A percentile compares a stretch with the other conserved stretches of the same genome.
These are phyloP conservation scores for Lutraria lutraria DNA, from an alignment of 2,888 invertebrate species.

Conservation along the genomic window DNA sequence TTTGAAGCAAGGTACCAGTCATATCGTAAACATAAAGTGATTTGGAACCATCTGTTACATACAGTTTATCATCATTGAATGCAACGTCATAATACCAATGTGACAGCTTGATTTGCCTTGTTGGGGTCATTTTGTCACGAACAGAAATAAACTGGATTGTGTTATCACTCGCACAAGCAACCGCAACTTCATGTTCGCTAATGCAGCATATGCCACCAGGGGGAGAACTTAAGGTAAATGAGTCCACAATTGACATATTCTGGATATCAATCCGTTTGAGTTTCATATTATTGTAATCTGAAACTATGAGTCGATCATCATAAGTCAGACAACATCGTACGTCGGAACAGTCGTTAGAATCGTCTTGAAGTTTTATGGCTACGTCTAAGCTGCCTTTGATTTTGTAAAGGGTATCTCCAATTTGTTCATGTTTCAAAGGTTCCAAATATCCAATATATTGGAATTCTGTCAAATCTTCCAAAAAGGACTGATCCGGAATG, in stretches of 20 bases:
- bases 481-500: background rate
- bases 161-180: background rate
- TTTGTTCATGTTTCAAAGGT: no score
- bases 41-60: background rate
- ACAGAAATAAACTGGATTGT: background rate
- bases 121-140: background rate
- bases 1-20: background rate
- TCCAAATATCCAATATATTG: background rate
- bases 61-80: background rate
- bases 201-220: background rate
- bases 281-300: conserved; percentile 4
- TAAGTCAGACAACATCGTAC: background rate
- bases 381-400: background rate
- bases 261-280: background rate
- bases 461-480: background rate
- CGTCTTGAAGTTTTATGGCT: background rate
- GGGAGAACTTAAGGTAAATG: background rate
- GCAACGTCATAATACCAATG: background rate
- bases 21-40: conserved; percentile 11
- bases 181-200: conserved; percentile 13
- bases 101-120: background rate
- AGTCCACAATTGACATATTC: conserved; percentile 13
- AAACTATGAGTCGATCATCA: background rate
- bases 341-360: background rate
- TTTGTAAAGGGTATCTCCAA: background rate